Conservation (phyloP, 2,113 vertebrate species). For the Rattus rattus region DNA sequence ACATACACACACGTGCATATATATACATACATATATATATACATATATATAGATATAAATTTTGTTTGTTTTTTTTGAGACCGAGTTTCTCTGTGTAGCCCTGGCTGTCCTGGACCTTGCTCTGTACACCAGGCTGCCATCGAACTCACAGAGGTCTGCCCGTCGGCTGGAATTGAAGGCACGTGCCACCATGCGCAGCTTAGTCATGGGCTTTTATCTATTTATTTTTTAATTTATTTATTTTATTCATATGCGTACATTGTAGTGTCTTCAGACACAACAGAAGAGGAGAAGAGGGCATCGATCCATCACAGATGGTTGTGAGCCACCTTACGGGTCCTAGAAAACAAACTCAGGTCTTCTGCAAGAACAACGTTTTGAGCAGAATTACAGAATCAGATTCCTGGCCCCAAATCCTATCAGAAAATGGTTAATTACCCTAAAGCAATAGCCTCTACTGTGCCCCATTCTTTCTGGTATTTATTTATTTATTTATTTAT, state of each 20-base stretch:
- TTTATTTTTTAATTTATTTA: neutral
- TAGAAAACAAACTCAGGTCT: neutral
- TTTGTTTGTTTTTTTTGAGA: neutral
- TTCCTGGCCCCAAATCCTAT: neutral
- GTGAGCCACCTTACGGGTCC: neutral
- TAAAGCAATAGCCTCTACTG: neutral
- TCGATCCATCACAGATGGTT: neutral
- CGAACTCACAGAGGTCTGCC: neutral
- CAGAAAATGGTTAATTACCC: neutral
- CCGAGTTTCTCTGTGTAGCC: neutral
- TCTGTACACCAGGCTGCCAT: neutral
- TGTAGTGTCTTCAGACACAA: too few relatives aligned
- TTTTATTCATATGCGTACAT: neutral
- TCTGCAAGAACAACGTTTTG: neutral
- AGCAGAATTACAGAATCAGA: neutral
- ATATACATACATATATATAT: neutral
- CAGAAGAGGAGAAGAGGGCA: too few relatives aligned
- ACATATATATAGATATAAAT: neutral
- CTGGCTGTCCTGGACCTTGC: neutral
- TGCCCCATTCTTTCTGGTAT: neutral
- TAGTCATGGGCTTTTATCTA: neutral
- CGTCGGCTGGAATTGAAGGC: neutral
- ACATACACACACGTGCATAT: neutral
- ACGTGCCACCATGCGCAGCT: neutral
- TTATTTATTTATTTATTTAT: too few relatives aligned